Conservation (phyloP, 2,797 vertebrate genomes). For the Arrhamphus sclerolepis region DNA sequence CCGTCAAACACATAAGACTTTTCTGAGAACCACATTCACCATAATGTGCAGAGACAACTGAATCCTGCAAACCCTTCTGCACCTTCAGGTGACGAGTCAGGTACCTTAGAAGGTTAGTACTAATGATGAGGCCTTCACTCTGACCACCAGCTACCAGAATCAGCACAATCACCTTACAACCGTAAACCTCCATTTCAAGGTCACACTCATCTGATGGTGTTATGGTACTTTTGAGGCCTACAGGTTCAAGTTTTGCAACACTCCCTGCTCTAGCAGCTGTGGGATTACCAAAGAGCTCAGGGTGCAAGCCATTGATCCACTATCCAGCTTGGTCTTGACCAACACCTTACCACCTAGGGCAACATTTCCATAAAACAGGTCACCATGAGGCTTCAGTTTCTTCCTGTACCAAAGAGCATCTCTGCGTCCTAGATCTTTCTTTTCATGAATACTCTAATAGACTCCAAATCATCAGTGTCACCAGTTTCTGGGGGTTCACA, state of each 20-base stretch:
- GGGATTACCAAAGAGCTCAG: not conserved
- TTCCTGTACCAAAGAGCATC: not conserved
- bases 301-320: constrained; percentile 10
- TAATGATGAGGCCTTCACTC: constrained; percentile 13
- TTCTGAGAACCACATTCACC: no score
- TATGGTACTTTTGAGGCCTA: not conserved
- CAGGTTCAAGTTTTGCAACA: not conserved
- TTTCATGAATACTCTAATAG: not conserved
- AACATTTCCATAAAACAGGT: constrained; percentile 18
- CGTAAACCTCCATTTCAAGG: constrained; percentile 1
- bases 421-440: no score
- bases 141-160: constrained; percentile 21
- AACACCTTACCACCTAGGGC: not conserved
- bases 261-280: not conserved
- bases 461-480: not conserved
- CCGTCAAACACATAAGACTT: no score
- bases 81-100: not conserved
- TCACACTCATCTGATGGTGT: not conserved
- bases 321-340: not conserved
- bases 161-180: constrained; percentile 1
- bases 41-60: no score
- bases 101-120: constrained; percentile 14
- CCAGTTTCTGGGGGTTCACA: not conserved
- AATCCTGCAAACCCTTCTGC: no score
- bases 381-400: not conserved